Percentiles rank a stretch among this genome's conserved stretches.
Conservation (phyloP, 2,888 invertebrate species). For the Andricus quercusramuli region DNA sequence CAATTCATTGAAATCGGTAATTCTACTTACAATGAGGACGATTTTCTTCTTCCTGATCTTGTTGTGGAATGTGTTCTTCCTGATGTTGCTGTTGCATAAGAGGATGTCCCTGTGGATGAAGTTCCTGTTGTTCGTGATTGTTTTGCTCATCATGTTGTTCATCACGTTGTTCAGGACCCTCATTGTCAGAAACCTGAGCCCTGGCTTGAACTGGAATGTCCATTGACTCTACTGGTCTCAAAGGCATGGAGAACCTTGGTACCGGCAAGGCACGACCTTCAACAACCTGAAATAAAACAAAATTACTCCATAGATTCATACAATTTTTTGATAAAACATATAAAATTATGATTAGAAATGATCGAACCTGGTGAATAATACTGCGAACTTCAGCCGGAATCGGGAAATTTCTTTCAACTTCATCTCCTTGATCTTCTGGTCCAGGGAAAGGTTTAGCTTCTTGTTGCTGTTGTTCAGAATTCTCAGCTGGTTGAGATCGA, state of each 20-base stretch:
- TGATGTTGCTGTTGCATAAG: constrained; percentile 79
- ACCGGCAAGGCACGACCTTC: constrained; percentile 72
- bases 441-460: constrained; percentile 69
- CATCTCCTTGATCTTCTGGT: constrained; percentile 69
- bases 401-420: constrained; percentile 69
- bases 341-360: background rate
- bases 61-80: constrained; percentile 75
- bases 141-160: constrained; percentile 63
- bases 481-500: constrained; percentile 62
- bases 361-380: constrained; percentile 69
- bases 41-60: constrained; percentile 81
- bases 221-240: constrained; percentile 69
- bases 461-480: constrained; percentile 65
- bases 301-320: background rate
- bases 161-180: constrained; percentile 65
- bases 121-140: constrained; percentile 69
- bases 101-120: constrained; percentile 73
- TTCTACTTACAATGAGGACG: constrained; percentile 88
- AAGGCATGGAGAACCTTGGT: constrained; percentile 66
- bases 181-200: constrained; percentile 70
- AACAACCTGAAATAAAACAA: constrained; percentile 64
- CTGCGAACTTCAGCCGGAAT: constrained; percentile 71
- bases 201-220: constrained; percentile 72
- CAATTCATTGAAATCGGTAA: constrained; percentile 6
- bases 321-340: no score